Evolutionary conservation across 2,888 invertebrate genomes (phyloP).

Genomic region (Sphinx pinastri): DNA sequence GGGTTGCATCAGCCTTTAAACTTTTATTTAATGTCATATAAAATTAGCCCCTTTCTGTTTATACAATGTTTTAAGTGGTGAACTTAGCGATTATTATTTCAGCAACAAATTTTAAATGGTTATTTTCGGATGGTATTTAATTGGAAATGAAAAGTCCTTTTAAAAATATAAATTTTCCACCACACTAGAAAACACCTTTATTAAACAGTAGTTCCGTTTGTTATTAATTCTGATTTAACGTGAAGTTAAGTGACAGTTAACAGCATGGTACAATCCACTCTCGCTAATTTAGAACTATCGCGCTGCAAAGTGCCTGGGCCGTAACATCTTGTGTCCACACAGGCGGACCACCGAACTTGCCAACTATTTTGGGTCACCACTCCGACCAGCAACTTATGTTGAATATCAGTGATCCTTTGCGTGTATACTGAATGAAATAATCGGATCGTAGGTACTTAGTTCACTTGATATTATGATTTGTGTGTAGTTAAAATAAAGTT

Average conservation of each 20-base stretch:
- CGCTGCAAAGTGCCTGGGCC: slow-evolving; percentile 70
- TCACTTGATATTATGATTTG: not conserved
- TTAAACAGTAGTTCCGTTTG: no score
- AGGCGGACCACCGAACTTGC: slow-evolving; percentile 56
- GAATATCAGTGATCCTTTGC: slow-evolving; percentile 26
- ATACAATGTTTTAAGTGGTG: no score
- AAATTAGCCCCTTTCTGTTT: not conserved
- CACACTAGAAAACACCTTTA: no score
- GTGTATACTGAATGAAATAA: not conserved
- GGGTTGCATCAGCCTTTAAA: slow-evolving; percentile 45
- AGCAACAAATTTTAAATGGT: no score
- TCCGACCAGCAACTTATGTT: slow-evolving; percentile 57
- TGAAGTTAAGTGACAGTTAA: not conserved
- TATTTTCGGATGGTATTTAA: no score
- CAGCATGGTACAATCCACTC: slow-evolving; percentile 36
- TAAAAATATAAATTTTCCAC: no score
- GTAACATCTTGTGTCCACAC: slow-evolving; percentile 64
- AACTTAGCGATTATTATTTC: no score
- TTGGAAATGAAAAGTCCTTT: no score
- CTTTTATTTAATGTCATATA: slow-evolving; percentile 23
- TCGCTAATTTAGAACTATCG: slow-evolving; percentile 77
- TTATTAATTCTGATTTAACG: no score
- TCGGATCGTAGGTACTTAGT: not conserved
- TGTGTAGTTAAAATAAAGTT: not conserved
- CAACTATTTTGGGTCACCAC: slow-evolving; percentile 66